Percentiles rank a stretch among this genome's conserved stretches.
Conservation (phyloP, 92 coral and sea anemone species). For the Galaxea fascicularis region DNA sequence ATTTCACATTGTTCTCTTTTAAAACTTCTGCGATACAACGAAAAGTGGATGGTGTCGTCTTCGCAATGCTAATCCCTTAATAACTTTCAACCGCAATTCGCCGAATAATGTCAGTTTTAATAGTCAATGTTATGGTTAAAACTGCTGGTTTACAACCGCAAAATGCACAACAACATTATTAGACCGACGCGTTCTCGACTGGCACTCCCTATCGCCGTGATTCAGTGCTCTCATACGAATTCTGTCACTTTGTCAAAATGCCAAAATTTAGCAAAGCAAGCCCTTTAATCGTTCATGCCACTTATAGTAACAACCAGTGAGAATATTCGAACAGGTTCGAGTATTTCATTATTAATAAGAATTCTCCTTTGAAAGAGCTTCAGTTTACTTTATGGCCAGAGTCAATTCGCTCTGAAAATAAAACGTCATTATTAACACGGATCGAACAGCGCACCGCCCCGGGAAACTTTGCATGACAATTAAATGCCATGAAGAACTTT, state of each 20-base stretch:
- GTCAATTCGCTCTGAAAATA: slow-evolving; percentile 23
- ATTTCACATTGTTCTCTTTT: background rate
- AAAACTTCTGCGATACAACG: too few species aligned
- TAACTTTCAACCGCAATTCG: slow-evolving; percentile 17
- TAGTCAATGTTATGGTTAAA: background rate
- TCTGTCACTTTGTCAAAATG: background rate
- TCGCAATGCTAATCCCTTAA: background rate
- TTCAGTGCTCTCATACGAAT: background rate
- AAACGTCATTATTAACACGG: slow-evolving; percentile 6
- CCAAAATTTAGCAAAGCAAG: background rate
- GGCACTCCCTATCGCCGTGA: background rate
- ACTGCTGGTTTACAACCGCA: slow-evolving; percentile 1
- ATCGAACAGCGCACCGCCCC: slow-evolving; percentile 15
- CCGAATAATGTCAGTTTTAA: background rate
- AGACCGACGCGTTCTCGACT: background rate
- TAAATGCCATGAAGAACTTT: background rate
- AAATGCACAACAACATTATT: background rate
- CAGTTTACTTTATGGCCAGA: slow-evolving; percentile 10
- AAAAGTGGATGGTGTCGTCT: background rate
- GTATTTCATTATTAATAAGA: slow-evolving; percentile 7
- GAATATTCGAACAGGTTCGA: background rate
- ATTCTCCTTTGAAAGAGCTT: slow-evolving; percentile 10
- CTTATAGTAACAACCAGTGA: slow-evolving; percentile 6
- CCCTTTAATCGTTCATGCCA: slow-evolving; percentile 7
- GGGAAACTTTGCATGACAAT: slow-evolving; percentile 16